Conservation (phyloP, 2,113 vertebrate genomes). For the Mastomys coucha region DNA sequence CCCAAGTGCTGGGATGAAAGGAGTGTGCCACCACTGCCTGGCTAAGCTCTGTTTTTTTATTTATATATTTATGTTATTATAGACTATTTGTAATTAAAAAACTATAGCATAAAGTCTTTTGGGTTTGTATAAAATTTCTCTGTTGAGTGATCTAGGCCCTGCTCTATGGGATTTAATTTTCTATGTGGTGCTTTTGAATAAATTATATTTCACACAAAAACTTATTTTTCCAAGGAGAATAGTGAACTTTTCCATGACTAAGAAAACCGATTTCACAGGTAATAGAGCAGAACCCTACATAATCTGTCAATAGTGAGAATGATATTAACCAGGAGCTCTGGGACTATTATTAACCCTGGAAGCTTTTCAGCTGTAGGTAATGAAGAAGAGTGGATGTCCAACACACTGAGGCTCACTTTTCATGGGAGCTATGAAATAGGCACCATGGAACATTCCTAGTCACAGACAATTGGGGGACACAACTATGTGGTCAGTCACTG, state of each 20-base stretch:
- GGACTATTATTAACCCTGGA: not conserved
- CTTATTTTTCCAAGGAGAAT: slow-evolving; percentile 1
- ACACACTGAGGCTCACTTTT: not conserved
- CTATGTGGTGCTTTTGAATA: not conserved
- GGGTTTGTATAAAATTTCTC: not conserved
- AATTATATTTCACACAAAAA: not conserved
- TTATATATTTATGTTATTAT: not conserved
- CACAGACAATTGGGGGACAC: not conserved
- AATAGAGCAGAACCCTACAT: not conserved
- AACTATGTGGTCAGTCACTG: not conserved
- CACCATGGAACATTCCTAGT: not conserved
- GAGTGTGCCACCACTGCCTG: too few species aligned
- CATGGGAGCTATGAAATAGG: not conserved
- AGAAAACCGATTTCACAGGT: not conserved
- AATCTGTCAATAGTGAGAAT: not conserved
- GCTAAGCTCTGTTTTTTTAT: not conserved
- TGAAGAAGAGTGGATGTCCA: not conserved
- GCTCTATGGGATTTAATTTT: not conserved
- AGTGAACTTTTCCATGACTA: not conserved
- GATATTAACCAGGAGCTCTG: not conserved
- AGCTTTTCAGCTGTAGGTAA: not conserved
- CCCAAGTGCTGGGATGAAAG: too few species aligned
- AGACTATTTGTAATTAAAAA: not conserved
- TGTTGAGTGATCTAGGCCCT: not conserved
- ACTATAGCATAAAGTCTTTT: not conserved